Evolutionary conservation across 2,113 vertebrate species (phyloP), one percentile per base, ranked within the genome.

Genomic region (Blennius ocellaris): DNA sequence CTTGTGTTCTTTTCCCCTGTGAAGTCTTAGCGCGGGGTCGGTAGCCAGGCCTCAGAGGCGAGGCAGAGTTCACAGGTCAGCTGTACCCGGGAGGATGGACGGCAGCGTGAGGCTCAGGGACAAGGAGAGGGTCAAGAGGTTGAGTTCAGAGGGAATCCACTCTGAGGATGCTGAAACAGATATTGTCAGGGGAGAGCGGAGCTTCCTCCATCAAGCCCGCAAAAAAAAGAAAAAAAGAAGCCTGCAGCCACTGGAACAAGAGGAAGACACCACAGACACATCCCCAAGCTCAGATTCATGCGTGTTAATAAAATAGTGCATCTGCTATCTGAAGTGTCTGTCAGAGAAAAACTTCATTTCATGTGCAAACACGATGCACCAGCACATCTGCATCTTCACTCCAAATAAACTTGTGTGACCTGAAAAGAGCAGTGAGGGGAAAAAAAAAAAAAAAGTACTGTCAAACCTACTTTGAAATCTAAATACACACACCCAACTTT

Each of bases 31-130:
- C 8, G 58, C 66, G 16, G 60, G 90, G 88, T 90, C 77, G 65
- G 81, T 59, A 66, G 86, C 80, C 5, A n/a, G 67, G 83, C 77
- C 86, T 89, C 69, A 21, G 75, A 91, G 84, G 83, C 40, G 56
- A 90, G 80, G 83, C 84, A 81, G 11, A 84, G 89, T 71, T 91
- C 87, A 86, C n/a, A 93, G 93, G 89, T 93, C 85, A 69, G 52
- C 78, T 69, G 80, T 73, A 82, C 85, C 81, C 86, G 38, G 84
- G 87, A 89, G 90, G 89, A 66, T 15, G 78, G 74, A 77, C 84
- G 36, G 83, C 73, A 75, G 82, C 40, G 55, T 14, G 66, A 77
- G 82, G 83, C 81, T 66, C 48, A 1, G 84, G 86, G 81, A 92
- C 89, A 87, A 83, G 88, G 69, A 67, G 41, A 66, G 70, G 83